phyloP scores from a whole-genome alignment of 2,797 vertebrate genomes.

The Molossus molossus region DNA sequence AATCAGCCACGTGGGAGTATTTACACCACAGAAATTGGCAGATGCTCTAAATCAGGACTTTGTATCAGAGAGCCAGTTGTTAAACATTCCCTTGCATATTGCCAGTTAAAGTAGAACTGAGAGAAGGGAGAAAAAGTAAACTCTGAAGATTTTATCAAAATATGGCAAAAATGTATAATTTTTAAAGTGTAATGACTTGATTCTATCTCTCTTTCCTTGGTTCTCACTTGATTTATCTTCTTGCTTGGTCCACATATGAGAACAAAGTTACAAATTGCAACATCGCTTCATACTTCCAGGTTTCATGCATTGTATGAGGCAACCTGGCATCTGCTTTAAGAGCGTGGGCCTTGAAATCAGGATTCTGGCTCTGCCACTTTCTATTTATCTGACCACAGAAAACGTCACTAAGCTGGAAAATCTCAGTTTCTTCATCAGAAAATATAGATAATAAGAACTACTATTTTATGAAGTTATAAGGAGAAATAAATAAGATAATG shows the following conservation, averaged over 20 bases:
- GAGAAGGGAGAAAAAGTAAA: background rate
- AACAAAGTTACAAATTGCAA: background rate
- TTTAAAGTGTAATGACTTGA: slow-evolving; percentile 15
- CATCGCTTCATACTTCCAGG: background rate
- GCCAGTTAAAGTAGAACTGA: background rate
- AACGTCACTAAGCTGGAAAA: slow-evolving; percentile 28
- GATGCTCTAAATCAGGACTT: background rate
- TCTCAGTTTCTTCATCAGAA: slow-evolving; percentile 41
- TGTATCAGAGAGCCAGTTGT: background rate
- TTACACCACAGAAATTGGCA: background rate
- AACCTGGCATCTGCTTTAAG: background rate
- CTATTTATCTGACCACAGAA: background rate
- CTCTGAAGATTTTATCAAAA: slow-evolving; percentile 23
- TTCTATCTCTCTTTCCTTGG: slow-evolving; percentile 45
- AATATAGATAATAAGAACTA: background rate
- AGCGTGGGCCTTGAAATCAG: background rate
- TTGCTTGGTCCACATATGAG: slow-evolving; percentile 14
- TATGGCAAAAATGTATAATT: background rate
- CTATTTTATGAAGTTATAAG: slow-evolving; percentile 18
- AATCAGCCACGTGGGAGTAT: background rate
- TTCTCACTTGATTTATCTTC: background rate
- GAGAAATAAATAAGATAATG: slow-evolving; percentile 13
- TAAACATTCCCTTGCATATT: background rate
- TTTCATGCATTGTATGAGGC: background rate
- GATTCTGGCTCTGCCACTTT: slow-evolving; percentile 6